Conservation (phyloP, 2,888 invertebrate genomes). For the Pegoplata infirma region DNA sequence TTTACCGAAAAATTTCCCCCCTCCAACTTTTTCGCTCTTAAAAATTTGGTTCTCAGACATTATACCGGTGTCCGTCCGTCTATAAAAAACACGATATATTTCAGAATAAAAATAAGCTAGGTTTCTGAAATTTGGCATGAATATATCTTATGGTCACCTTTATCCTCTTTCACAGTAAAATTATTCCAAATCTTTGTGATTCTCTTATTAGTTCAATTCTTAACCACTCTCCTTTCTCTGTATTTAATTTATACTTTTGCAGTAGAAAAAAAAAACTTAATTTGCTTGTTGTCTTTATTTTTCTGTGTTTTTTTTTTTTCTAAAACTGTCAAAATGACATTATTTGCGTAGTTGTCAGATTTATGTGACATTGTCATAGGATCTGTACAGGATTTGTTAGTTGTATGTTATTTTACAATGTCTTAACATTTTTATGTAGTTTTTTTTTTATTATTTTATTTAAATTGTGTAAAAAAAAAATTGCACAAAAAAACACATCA, state of each 20-base stretch:
- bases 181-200: neutral
- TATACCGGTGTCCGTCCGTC: too few relatives aligned
- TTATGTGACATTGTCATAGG: constrained; percentile 64
- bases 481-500: constrained; percentile 3
- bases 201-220: neutral
- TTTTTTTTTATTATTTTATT: neutral
- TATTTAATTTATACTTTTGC: neutral
- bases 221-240: neutral
- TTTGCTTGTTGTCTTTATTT: constrained; percentile 9
- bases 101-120: too few relatives aligned
- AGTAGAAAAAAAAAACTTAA: neutral
- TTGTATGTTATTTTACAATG: constrained; percentile 13
- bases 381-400: constrained; percentile 59
- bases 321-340: constrained; percentile 61
- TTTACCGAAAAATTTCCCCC: too few relatives aligned
- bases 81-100: too few relatives aligned
- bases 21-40: too few relatives aligned
- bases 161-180: neutral
- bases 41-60: too few relatives aligned
- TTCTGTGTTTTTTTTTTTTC: constrained; percentile 9
- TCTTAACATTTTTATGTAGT: neutral
- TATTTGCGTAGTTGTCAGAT: constrained; percentile 67
- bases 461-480: constrained; percentile 1
- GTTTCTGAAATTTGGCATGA: too few relatives aligned
- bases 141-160: neutral